Conservation (phyloP, 2,888 invertebrate genomes). For the Catocala nupta region DNA sequence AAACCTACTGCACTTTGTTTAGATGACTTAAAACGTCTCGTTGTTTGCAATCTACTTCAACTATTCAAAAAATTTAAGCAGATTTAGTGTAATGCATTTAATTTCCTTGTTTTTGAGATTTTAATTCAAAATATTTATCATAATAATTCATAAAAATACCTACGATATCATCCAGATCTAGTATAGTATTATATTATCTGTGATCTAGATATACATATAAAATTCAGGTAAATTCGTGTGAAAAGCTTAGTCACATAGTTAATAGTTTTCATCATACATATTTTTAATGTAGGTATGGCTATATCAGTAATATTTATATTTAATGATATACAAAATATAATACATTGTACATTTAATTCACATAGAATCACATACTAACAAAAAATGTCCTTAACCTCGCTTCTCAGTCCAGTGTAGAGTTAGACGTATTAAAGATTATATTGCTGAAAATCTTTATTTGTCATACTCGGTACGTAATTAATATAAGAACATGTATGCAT, state of each 20-base stretch:
- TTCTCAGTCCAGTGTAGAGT: slow-evolving; percentile 11
- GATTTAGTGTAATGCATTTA: too few species aligned
- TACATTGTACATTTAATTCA: too few species aligned
- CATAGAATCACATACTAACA: not conserved
- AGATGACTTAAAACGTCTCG: not conserved
- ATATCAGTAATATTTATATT: too few species aligned
- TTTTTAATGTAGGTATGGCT: too few species aligned
- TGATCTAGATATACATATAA: too few species aligned
- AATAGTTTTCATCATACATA: too few species aligned
- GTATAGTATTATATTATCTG: too few species aligned
- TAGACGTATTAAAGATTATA: slow-evolving; percentile 20
- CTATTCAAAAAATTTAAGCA: too few species aligned
- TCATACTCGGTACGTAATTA: slow-evolving; percentile 5
- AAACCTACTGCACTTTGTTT: slow-evolving; percentile 17
- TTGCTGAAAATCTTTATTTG: slow-evolving; percentile 24
- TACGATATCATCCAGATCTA: not conserved
- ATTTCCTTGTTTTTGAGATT: too few species aligned
- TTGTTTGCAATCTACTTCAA: not conserved
- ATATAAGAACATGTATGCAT: not conserved
- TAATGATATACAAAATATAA: too few species aligned
- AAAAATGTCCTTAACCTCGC: slow-evolving; percentile 33
- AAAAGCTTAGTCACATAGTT: not conserved
- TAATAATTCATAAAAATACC: too few species aligned
- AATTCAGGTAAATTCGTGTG: not conserved
- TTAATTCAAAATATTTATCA: too few species aligned